These are phyloP conservation scores for Leptinotarsa rubiginosa DNA, from an alignment of 2,888 invertebrate species.

Conservation along the genomic window DNA sequence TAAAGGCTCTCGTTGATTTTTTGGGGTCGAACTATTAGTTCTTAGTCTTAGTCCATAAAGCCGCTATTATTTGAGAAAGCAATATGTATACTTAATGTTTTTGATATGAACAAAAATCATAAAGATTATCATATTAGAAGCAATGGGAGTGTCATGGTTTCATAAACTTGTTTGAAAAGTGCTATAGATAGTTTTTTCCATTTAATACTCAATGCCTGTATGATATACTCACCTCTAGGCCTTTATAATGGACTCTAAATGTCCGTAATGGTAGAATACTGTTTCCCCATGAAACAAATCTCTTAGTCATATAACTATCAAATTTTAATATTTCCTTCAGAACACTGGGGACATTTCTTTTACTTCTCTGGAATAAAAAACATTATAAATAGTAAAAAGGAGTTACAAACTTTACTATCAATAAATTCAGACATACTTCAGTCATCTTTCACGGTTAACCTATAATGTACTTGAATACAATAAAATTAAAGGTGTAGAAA, in stretches of 20 bases:
- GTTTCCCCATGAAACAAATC: slow-evolving; percentile 68
- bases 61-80: too few relatives aligned
- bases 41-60: too few relatives aligned
- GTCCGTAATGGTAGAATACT: slow-evolving; percentile 68
- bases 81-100: too few relatives aligned
- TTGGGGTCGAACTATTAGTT: too few relatives aligned
- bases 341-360: slow-evolving; percentile 65
- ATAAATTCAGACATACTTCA: not conserved
- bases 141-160: too few relatives aligned
- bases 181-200: not conserved
- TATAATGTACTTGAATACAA: too few relatives aligned
- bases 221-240: slow-evolving; percentile 68
- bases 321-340: slow-evolving; percentile 67
- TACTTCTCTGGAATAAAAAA: slow-evolving; percentile 50
- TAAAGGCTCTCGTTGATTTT: too few relatives aligned
- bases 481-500: too few relatives aligned
- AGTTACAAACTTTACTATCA: not conserved
- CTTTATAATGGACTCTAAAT: slow-evolving; percentile 69
- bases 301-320: slow-evolving; percentile 70
- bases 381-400: not conserved
- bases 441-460: not conserved
- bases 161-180: too few relatives aligned
- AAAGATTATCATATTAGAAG: too few relatives aligned
- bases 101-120: too few relatives aligned
- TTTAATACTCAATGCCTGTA: not conserved